Base-by-base conservation (phyloP, 2,113 vertebrate species). In the Stercorarius parasiticus region DNA sequence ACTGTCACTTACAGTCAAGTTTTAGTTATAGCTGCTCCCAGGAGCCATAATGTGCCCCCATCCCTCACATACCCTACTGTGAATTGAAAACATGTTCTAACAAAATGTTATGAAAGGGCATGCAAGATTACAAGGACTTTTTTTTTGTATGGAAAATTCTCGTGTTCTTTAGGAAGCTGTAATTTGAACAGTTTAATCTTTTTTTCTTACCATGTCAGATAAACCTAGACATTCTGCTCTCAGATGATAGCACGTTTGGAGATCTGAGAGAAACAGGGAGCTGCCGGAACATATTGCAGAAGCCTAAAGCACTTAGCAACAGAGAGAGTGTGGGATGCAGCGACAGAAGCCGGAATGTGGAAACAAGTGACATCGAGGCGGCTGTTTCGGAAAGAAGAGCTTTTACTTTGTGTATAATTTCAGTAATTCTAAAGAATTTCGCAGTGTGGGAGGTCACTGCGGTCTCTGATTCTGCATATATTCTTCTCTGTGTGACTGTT, bases 251-350 rank as follows among this genome's bases (percentile, higher is more conserved):
- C 93, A 97, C 15, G 4, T 97, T 96, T 95, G 96, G 78, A 86
- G 91, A 92, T 97, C 96, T 49, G 64, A 96, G 95, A 97, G 94
- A 96, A 97, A 95, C 91, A 90, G 62, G 66, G 94, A 97, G 96
- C 96, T 97, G 93, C 93, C 94, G 95, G 95, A 98, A 98, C 97
- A 97, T 95, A 96, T 91, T 98, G 96, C 97, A 97, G 97, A 95
- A 97, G 97, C 90, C 93, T 96, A 93, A 95, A 96, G 97, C 97
- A 96, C 98, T 98, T 98, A 98, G 98, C 98, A 98, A 98, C 98
- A 93, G 96, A 94, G 88, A 95, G 86, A 95, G 97, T 84, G 98
- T 98, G 98, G 98, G 98, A 95, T 97, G 97, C 83, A 94, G 84
- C 10, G 36, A 95, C 88, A 97, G 93, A 62, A 95, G 91, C 43